Evolutionary conservation across 2,797 vertebrate genomes (phyloP), one percentile per base, ranked within the genome.

Genomic region (Poeciliopsis paucimaculata): DNA sequence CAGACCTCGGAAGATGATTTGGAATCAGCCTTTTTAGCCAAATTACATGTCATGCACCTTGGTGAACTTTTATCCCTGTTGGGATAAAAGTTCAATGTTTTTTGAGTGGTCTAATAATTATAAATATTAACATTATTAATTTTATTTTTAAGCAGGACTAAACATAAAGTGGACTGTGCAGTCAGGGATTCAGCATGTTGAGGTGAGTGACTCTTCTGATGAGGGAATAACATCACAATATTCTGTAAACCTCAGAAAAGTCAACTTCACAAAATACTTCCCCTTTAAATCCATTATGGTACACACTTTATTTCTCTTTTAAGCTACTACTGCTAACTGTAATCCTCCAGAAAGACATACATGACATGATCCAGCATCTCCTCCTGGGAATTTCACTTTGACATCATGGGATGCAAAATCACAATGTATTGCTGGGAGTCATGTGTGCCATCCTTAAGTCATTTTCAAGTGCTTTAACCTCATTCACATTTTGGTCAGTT

Each of bases 381-480:
- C 41, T n/a, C 41, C 5, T 71, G 68, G 41, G 68, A 46, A 9
- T 45, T n/a, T 46, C 6, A 71, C 13, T 77, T 49, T 45, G 26
- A 28, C 28, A 28, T 62, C 11, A 68, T 39, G 23, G 62, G 77
- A 57, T 34, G 39, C 41, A 55, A 31, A 57, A 28, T 51, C 13
- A 18, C 9, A 34, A n/a, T 74, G 34, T 45, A 76, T 18, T 76
- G 80, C 41, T 71, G 76, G 51, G 43, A 72, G 64, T 78, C 80
- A 76, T 75, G 73, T 77, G 15, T 28, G 53, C 53, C 73, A 74
- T 46, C 41, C 53, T 73, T 73, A 72, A 84, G 55, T 77, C 39
- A 43, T 77, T 80, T 83, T 78, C 51, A 66, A 86, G 80, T 78
- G 73, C 74, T 87, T 86, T 86, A 86, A 86, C 76, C 77, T 86